These are phyloP conservation scores for Ctenochaetus hawaiiensis DNA, from an alignment of 2,797 vertebrate species.

Conservation along the genomic window DNA sequence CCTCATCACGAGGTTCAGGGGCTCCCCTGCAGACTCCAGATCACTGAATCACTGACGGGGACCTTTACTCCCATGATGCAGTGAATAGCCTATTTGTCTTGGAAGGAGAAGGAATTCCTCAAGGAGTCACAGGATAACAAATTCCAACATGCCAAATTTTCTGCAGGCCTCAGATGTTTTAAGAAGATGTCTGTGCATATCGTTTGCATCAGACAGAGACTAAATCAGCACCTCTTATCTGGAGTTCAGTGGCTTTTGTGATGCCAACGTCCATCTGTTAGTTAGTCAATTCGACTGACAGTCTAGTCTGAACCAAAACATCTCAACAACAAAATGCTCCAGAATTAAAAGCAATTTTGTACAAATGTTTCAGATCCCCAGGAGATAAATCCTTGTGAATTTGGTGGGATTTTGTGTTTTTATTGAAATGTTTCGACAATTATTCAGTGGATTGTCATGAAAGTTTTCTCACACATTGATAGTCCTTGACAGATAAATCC, in stretches of 20 bases:
- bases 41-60: conserved; percentile 37
- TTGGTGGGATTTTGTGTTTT: background rate
- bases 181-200: background rate
- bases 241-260: background rate
- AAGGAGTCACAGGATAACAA: conserved; percentile 25
- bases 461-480: no score
- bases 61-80: conserved; percentile 51
- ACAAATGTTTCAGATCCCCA: background rate
- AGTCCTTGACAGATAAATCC: no score
- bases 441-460: background rate
- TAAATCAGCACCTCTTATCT: background rate
- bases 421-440: background rate
- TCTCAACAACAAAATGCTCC: no score
- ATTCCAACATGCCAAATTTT: conserved; percentile 9
- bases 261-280: background rate
- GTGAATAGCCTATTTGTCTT: conserved; percentile 65
- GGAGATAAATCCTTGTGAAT: background rate
- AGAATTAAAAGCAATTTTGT: background rate
- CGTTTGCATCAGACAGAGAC: conserved; percentile 8
- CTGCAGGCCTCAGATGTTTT: background rate
- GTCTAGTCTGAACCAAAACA: no score
- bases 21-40: conserved; percentile 50
- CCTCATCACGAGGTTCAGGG: conserved; percentile 56
- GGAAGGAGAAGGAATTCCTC: conserved; percentile 20
- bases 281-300: no score